Evolutionary conservation across 2,797 vertebrate genomes (phyloP).

Genomic region (Platyrinchus mystaceus): DNA sequence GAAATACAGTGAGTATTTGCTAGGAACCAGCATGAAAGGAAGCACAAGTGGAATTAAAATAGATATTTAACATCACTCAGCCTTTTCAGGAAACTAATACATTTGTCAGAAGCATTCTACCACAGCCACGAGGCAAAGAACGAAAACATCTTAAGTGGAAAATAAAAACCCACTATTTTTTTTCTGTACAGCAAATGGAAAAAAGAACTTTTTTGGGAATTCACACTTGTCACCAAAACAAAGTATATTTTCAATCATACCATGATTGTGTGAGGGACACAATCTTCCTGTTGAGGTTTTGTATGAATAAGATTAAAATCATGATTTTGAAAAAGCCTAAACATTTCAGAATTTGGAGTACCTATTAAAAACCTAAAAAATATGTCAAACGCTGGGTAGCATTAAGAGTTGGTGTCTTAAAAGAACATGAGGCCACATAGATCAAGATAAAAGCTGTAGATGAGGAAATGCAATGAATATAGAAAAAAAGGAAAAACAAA

Average conservation of each 20-base stretch:
- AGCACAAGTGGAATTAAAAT: background rate
- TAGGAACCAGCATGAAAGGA: background rate
- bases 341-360: background rate
- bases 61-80: background rate
- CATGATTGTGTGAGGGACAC: background rate
- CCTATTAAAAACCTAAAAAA: background rate
- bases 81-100: background rate
- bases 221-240: background rate
- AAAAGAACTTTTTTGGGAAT: background rate
- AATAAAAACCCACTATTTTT: background rate
- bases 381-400: background rate
- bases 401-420: background rate
- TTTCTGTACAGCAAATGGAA: background rate
- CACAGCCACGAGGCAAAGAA: background rate
- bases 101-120: background rate
- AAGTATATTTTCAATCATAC: background rate
- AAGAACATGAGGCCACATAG: background rate
- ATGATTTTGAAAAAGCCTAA: background rate
- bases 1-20: background rate
- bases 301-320: background rate
- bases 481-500: background rate
- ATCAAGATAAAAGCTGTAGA: background rate
- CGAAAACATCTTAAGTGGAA: background rate
- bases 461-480: background rate
- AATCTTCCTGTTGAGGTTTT: background rate